Conservation (phyloP, 2,888 invertebrate genomes). For the Gryllus longicercus region DNA sequence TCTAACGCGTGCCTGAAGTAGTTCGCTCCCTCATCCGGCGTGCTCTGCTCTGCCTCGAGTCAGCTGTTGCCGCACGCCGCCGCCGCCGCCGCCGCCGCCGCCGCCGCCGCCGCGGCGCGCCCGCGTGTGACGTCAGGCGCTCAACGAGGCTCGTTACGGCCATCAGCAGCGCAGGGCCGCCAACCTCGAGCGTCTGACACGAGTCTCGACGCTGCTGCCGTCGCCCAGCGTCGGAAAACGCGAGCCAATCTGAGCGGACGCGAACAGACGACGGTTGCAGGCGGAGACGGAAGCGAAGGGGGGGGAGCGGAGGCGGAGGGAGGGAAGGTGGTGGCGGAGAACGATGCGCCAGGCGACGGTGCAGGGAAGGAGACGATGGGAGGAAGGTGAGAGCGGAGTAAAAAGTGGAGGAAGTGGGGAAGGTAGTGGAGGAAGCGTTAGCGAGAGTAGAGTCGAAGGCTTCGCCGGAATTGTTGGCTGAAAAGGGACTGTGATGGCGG, state of each 20-base stretch:
- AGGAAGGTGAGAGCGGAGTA: no score
- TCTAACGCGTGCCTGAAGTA: not conserved
- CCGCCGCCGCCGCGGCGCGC: not conserved
- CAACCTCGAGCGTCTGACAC: not conserved
- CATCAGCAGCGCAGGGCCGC: not conserved
- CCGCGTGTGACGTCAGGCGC: not conserved
- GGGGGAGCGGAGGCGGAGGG: not conserved
- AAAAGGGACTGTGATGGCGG: no score
- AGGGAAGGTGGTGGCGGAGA: not conserved
- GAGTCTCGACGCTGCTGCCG: no score
- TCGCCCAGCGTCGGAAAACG: not conserved
- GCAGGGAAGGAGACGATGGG: no score
- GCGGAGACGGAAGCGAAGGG: not conserved
- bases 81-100: not conserved
- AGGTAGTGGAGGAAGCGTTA: no score
- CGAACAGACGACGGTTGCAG: not conserved
- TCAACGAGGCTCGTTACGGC: conserved; percentile 1
- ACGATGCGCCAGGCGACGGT: not conserved
- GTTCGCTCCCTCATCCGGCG: not conserved
- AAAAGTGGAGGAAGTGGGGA: no score
- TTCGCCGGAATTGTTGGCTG: no score
- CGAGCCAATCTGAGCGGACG: not conserved
- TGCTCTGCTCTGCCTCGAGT: not conserved
- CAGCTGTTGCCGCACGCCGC: not conserved
- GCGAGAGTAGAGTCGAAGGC: no score